Base-by-base conservation (phyloP, 2,113 vertebrate genomes). In the Varanus salvator region DNA sequence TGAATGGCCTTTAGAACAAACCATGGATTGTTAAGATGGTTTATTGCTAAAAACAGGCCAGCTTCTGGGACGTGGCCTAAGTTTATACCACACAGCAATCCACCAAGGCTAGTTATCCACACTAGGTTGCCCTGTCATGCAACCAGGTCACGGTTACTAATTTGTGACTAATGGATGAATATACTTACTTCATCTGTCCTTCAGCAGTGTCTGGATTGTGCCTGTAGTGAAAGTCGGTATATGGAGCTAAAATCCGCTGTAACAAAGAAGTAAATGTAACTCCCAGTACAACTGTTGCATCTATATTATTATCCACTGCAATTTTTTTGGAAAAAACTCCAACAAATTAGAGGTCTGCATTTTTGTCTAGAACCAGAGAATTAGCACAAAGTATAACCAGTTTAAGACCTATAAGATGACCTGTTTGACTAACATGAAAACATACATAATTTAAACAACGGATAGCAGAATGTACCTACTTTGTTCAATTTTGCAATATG, bases 221-320 rank as follows among this genome's bases (percentile, higher is more conserved):
- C 90, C 98, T 98, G 98, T 99, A 99, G 98, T 99, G 99, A 96
- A 99, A 99, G 97, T 99, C 99, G 82, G 99, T 99, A 96, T 99
- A 99, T 92, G 99, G 99, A 85, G 99, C 99, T 89, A 99, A 98
- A 98, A 99, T 99, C 98, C 99, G 97, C 99, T 99, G 95, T 91
- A 95, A 89, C 86, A 94, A 94, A 95, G 84, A 94, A 84, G 93
- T 4, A 87, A 87, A 78, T 71, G 23, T 80, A 38, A 84, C 77
- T 89, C 23, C 15, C 29, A 34, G 44, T 25, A 64, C 4, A 71
- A 12, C 7, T 6, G 50, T 34, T 3, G 6, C 5, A 78, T 14
- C 7, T 23, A 68, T 44, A 50, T 68, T 21, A 92, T 14, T 14
- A 34, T 48, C 2, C 29, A 68, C 38, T 23, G 87, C 91, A 69